A percentile compares a stretch with the other conserved stretches of the same genome.
Conservation (phyloP, 2,797 vertebrate species). For the Labroides dimidiatus region DNA sequence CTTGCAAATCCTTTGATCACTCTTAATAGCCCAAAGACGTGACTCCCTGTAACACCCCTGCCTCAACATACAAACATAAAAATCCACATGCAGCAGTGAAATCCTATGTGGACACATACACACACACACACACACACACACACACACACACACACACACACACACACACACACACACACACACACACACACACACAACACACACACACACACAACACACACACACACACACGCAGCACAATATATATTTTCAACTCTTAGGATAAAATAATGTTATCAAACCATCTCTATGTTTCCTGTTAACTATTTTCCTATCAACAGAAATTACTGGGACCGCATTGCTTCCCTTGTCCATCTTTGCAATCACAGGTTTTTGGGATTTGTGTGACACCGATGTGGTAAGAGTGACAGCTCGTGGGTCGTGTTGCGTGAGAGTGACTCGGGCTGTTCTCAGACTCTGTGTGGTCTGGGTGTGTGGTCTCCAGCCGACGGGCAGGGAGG, state of each 20-base stretch:
- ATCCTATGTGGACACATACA: too few relatives aligned
- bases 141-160: not conserved
- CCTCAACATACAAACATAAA: conserved; percentile 12
- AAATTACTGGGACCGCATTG: not conserved
- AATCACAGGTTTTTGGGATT: conserved; percentile 21
- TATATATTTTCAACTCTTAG: not conserved
- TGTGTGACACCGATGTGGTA: conserved; percentile 49
- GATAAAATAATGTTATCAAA: not conserved
- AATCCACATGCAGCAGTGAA: conserved; percentile 9
- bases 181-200: conserved; percentile 1
- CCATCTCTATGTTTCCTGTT: not conserved
- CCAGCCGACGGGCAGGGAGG: conserved; percentile 86
- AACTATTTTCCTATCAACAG: not conserved
- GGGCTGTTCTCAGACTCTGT: conserved; percentile 86
- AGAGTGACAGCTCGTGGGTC: conserved; percentile 88
- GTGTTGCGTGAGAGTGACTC: conserved; percentile 91
- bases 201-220: not conserved
- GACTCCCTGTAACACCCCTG: conserved; percentile 10
- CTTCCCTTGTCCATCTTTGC: not conserved
- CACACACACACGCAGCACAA: not conserved
- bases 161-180: not conserved
- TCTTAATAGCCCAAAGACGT: conserved; percentile 48
- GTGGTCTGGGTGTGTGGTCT: conserved; percentile 98
- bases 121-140: conserved; percentile 2
- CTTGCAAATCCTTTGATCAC: conserved; percentile 61